Percentiles rank a stretch among this genome's conserved stretches.
phyloP scores from a whole-genome alignment of 2,113 vertebrate genomes.

The Xiphophorus maculatus region DNA sequence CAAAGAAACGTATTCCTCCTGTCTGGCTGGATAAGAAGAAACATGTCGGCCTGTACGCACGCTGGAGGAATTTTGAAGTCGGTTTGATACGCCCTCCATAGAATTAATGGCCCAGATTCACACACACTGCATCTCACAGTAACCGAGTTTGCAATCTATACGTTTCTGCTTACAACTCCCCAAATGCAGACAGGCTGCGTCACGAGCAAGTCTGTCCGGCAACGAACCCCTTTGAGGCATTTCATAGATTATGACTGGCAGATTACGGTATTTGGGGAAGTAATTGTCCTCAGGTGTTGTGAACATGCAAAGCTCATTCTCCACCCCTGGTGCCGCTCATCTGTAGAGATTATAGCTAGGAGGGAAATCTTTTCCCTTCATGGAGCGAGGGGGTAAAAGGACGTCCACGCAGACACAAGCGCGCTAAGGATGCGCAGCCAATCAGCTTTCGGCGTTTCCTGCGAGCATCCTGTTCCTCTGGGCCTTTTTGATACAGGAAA shows the following conservation, averaged over 20 bases:
- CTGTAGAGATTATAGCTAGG: slow-evolving; percentile 66
- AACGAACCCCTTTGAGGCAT: slow-evolving; percentile 25
- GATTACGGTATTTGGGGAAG: slow-evolving; percentile 54
- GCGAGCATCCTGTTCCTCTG: slow-evolving; percentile 55
- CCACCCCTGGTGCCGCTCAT: slow-evolving; percentile 56
- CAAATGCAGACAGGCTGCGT: slow-evolving; percentile 2
- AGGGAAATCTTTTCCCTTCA: slow-evolving; percentile 62
- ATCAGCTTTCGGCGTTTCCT: slow-evolving; percentile 71
- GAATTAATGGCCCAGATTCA: slow-evolving; percentile 68
- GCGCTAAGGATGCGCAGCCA: slow-evolving; percentile 72
- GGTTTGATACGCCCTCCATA: slow-evolving; percentile 53
- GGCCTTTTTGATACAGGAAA: slow-evolving; percentile 59
- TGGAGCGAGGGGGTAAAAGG: slow-evolving; percentile 20
- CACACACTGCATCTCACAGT: slow-evolving; percentile 14
- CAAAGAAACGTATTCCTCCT: slow-evolving; percentile 49
- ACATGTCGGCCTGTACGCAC: slow-evolving; percentile 32
- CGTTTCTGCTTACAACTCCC: slow-evolving; percentile 4
- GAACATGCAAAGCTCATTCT: slow-evolving; percentile 63
- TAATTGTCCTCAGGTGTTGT: slow-evolving; percentile 67
- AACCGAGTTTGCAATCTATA: slow-evolving; percentile 29
- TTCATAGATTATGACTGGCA: slow-evolving; percentile 55
- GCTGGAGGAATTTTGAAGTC: slow-evolving; percentile 49
- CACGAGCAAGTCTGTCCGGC: slow-evolving; percentile 25
- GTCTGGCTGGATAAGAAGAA: slow-evolving; percentile 49
- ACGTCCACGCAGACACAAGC: slow-evolving; percentile 51